phyloP scores from a whole-genome alignment of 2,888 invertebrate genomes.

The Watsonalla cultraria region DNA sequence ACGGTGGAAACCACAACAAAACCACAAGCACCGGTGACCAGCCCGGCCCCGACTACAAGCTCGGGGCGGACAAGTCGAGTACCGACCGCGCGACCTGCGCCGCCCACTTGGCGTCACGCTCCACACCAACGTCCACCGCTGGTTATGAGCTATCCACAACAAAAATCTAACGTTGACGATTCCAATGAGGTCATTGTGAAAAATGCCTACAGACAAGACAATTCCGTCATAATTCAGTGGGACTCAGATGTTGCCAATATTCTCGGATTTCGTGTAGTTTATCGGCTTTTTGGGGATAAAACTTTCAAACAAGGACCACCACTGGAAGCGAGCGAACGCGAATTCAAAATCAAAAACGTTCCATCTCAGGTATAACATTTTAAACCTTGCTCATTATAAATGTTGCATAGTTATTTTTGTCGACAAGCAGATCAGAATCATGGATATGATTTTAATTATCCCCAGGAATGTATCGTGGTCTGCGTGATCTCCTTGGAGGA shows the following conservation, averaged over 20 bases:
- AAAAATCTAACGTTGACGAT: slow-evolving; percentile 81
- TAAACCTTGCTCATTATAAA: neutral
- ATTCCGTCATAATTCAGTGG: slow-evolving; percentile 94
- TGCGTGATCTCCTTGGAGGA: slow-evolving; percentile 95
- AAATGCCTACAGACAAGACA: slow-evolving; percentile 91
- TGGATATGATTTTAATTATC: slow-evolving; percentile 24
- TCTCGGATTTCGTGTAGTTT: slow-evolving; percentile 93
- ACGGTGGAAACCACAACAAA: slow-evolving; percentile 36
- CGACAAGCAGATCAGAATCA: no score
- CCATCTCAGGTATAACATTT: slow-evolving; percentile 84
- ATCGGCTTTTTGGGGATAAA: slow-evolving; percentile 92
- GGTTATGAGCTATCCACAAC: slow-evolving; percentile 84
- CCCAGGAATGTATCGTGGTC: slow-evolving; percentile 94
- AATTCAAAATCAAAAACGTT: slow-evolving; percentile 95
- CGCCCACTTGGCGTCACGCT: slow-evolving; percentile 69
- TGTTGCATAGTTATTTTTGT: no score
- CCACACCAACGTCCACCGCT: slow-evolving; percentile 83
- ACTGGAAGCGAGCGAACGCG: slow-evolving; percentile 91
- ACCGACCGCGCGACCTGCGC: slow-evolving; percentile 57
- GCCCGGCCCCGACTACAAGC: slow-evolving; percentile 33
- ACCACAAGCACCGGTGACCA: slow-evolving; percentile 21
- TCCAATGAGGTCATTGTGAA: slow-evolving; percentile 89
- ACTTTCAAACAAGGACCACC: slow-evolving; percentile 94
- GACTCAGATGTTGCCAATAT: slow-evolving; percentile 92
- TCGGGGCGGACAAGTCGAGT: slow-evolving; percentile 50